Evolutionary conservation across 2,888 invertebrate species (phyloP).

Genomic region (Leptinotarsa haldemani): DNA sequence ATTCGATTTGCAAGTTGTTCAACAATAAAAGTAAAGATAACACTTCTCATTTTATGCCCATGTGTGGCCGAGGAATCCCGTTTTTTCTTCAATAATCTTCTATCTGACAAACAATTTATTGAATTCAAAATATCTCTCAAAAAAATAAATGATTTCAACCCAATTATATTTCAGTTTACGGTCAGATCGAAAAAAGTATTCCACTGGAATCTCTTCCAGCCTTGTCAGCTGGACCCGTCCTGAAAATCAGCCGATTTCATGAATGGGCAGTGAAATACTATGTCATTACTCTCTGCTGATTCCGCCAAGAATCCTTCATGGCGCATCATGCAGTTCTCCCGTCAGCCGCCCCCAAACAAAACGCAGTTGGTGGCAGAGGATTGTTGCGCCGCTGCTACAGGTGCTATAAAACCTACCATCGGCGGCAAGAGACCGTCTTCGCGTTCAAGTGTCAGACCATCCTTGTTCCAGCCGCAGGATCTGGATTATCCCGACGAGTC

Average conservation of each 20-base stretch:
- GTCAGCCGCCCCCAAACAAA: slow-evolving; percentile 42
- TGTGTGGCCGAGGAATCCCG: too few relatives aligned
- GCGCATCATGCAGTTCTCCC: slow-evolving; percentile 11
- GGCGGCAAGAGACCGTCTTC: slow-evolving; percentile 45
- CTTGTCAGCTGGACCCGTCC: too few relatives aligned
- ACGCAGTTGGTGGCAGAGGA: slow-evolving; percentile 38
- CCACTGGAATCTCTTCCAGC: too few relatives aligned
- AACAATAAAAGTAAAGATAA: too few relatives aligned
- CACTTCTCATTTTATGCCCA: too few relatives aligned
- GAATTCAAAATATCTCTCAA: too few relatives aligned
- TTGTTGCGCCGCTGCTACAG: slow-evolving; percentile 48
- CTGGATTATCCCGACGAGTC: slow-evolving; percentile 44
- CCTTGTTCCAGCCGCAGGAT: slow-evolving; percentile 41
- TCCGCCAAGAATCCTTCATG: neutral
- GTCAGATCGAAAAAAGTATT: too few relatives aligned
- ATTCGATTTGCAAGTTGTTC: too few relatives aligned
- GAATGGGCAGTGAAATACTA: neutral
- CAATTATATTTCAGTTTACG: too few relatives aligned
- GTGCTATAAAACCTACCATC: slow-evolving; percentile 50
- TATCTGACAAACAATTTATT: too few relatives aligned
- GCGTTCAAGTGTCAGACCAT: slow-evolving; percentile 45
- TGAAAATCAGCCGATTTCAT: neutral
- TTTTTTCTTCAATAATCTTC: too few relatives aligned
- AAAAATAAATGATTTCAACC: too few relatives aligned
- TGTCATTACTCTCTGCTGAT: neutral